Conservation (phyloP, 2,888 invertebrate genomes). For the Xanthia togata region DNA sequence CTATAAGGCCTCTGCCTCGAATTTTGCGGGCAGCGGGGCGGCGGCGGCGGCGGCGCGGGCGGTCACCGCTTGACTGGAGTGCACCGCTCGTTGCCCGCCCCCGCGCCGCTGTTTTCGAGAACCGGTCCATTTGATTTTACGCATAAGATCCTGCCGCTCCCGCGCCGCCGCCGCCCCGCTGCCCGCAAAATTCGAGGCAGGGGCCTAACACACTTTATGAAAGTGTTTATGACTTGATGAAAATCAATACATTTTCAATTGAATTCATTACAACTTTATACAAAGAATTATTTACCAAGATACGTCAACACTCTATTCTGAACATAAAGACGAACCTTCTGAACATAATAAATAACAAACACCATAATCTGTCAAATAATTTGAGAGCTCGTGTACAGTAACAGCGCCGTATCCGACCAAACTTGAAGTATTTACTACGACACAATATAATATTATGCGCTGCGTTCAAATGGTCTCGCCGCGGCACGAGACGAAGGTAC, state of each 20-base stretch:
- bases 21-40: too few relatives aligned
- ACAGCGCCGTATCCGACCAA: conserved; percentile 48
- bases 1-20: too few relatives aligned
- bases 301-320: background rate
- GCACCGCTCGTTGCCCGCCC: too few relatives aligned
- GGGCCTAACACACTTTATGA: too few relatives aligned
- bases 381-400: conserved; percentile 1
- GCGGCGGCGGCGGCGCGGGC: too few relatives aligned
- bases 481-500: conserved; percentile 11
- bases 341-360: conserved; percentile 1
- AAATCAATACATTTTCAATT: background rate
- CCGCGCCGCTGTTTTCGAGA: too few relatives aligned
- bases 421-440: conserved; percentile 62
- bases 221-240: background rate
- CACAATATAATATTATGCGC: conserved; percentile 49
- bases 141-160: too few relatives aligned
- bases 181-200: too few relatives aligned
- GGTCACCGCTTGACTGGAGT: too few relatives aligned
- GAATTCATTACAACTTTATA: background rate
- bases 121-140: too few relatives aligned
- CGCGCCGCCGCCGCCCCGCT: too few relatives aligned
- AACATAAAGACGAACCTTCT: background rate
- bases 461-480: conserved; percentile 45
- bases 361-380: background rate
- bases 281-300: background rate